Evolutionary conservation across 2,888 invertebrate genomes (phyloP).

Genomic region (Drosophila tanythrix): DNA sequence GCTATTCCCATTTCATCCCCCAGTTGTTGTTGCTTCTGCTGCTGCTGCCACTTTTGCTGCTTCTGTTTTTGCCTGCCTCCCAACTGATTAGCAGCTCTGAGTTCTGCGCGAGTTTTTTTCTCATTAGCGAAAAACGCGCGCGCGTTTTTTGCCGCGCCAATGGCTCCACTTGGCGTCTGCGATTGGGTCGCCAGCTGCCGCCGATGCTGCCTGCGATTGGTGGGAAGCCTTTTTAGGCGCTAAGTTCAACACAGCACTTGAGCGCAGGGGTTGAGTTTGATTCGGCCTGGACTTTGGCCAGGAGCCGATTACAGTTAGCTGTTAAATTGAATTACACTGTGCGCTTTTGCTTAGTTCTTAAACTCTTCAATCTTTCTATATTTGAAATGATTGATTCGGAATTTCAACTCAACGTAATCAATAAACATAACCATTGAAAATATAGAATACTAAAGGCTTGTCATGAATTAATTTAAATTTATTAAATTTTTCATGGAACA

Average conservation of each 20-base stretch:
- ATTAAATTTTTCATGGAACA: not conserved
- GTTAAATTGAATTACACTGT: not conserved
- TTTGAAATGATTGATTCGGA: not conserved
- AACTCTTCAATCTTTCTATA: not conserved
- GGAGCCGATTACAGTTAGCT: not conserved
- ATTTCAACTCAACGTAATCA: not conserved
- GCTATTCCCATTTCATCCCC: slow-evolving; percentile 50
- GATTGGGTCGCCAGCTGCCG: slow-evolving; percentile 64
- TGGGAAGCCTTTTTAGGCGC: slow-evolving; percentile 57
- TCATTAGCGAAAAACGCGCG: slow-evolving; percentile 69
- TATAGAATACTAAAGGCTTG: not conserved
- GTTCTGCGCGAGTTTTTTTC: slow-evolving; percentile 59
- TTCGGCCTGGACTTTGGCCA: slow-evolving; percentile 5
- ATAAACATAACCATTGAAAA: not conserved
- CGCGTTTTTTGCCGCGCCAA: slow-evolving; percentile 72
- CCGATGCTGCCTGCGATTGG: slow-evolving; percentile 68
- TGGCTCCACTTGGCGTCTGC: slow-evolving; percentile 73
- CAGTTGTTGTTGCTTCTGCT: slow-evolving; percentile 5
- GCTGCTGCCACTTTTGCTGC: slow-evolving; percentile 11
- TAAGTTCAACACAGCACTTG: slow-evolving; percentile 34
- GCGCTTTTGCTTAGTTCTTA: not conserved
- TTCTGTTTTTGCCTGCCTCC: slow-evolving; percentile 19
- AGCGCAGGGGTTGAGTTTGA: slow-evolving; percentile 9
- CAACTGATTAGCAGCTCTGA: slow-evolving; percentile 59
- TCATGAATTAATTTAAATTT: not conserved